phyloP scores from a whole-genome alignment of 1,140 invertebrate genomes.

The Eubasilissa regina region DNA sequence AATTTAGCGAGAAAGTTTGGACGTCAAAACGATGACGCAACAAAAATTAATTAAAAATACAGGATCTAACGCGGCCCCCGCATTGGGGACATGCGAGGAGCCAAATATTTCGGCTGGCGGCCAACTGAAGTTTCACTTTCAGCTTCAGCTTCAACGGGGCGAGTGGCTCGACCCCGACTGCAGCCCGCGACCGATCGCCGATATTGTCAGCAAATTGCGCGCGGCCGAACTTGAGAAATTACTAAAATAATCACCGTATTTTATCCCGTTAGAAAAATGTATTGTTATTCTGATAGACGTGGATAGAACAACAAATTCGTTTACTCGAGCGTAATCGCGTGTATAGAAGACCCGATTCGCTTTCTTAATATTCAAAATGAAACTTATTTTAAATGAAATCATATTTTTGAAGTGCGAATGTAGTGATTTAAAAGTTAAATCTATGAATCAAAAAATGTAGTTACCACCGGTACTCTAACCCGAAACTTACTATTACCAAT shows the following conservation, averaged over 20 bases:
- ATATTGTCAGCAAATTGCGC: constrained; percentile 1
- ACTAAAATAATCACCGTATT: constrained; percentile 1
- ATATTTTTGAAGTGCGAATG: not conserved
- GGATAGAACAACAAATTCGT: too few relatives aligned
- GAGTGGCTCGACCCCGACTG: not conserved
- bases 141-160: not conserved
- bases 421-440: not conserved
- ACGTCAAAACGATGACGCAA: too few relatives aligned
- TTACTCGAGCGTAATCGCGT: too few relatives aligned
- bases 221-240: not conserved
- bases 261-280: too few relatives aligned
- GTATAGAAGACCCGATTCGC: too few relatives aligned
- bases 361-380: not conserved
- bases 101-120: constrained; percentile 34
- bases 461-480: too few relatives aligned
- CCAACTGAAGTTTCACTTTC: constrained; percentile 34
- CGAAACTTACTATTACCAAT: too few relatives aligned
- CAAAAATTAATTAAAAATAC: too few relatives aligned
- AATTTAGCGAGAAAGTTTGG: too few relatives aligned
- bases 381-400: not conserved
- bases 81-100: not conserved
- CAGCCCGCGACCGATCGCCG: not conserved
- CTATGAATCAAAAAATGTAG: too few relatives aligned
- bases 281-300: too few relatives aligned
- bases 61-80: not conserved